Base-by-base conservation (phyloP, 2,888 invertebrate genomes). In the Anagyrus pseudococci region DNA sequence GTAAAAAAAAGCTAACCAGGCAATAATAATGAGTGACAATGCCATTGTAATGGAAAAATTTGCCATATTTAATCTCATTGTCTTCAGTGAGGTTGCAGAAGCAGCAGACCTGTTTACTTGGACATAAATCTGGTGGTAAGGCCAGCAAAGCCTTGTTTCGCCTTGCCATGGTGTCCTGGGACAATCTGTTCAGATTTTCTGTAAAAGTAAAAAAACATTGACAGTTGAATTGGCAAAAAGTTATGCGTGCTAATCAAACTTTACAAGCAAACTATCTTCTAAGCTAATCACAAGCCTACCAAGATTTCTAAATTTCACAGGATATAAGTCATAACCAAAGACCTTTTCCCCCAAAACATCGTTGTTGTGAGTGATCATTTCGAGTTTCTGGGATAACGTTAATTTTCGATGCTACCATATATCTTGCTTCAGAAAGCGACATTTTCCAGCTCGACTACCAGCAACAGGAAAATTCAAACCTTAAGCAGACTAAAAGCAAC, bases 1-100 rank as follows among this genome's bases (percentile, higher is more conserved):
- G 13, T 23, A 20, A 8, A n/a, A 40, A 54, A 54, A 46, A 46
- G 82, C 85, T 83, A 84, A 92, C 92, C 82, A 90, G 83, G 76
- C 92, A 93, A 79, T 88, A 91, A 72, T 91, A 89, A 76, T 93
- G 92, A 2, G 88, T 88, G 40, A 85, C 81, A 25, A 90, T 81
- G 13, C 84, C 83, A 13, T 84, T 82, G 48, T 85, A 82, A 10
- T 82, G 80, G 69, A 86, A 85, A 26, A 87, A 75, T 70, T 85
- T 84, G 2, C 88, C 88, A 72, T 82, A 87, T 15, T 82, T 77
- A 7, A 85, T 61, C 71, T 87, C 87, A 69, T 87, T 83, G 20
- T 85, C 82, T 1, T 83, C 82, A 43, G 79, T 70, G 6, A 79
- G 75, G 2, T 81, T 78, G 72, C 88, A 88, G 70, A 88, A 86